These are phyloP conservation scores for Crypturellus undulatus DNA, from an alignment of 2,113 vertebrate genomes.

Conservation along the genomic window DNA sequence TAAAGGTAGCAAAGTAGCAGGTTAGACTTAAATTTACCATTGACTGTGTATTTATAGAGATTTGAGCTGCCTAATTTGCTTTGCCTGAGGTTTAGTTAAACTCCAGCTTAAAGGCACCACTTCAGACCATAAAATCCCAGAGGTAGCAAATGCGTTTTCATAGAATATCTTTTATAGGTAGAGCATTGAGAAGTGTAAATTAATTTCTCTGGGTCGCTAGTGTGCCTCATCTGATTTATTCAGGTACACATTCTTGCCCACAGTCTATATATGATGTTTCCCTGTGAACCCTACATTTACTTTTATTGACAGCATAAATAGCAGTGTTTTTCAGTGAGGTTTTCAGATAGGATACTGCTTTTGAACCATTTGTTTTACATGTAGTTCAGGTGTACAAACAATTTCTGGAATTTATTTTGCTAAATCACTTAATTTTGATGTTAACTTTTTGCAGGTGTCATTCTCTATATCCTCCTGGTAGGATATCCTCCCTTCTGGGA, in stretches of 20 bases:
- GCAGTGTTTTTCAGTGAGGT: background rate
- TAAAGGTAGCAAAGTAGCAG: background rate
- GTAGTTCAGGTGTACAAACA: background rate
- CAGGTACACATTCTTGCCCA: rapidly evolving
- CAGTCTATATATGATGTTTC: background rate
- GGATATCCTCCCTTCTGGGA: conserved; percentile 99
- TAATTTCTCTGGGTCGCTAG: background rate
- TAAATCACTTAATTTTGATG: background rate
- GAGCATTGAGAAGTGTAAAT: background rate
- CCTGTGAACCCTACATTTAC: background rate
- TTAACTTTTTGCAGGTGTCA: conserved; percentile 85
- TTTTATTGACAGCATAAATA: background rate
- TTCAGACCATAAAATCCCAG: background rate
- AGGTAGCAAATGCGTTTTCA: background rate
- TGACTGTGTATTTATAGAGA: background rate
- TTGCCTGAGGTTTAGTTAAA: background rate
- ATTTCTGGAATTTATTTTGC: background rate
- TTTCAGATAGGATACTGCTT: background rate
- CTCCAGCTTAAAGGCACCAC: background rate
- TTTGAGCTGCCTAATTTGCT: background rate
- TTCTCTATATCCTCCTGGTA: conserved; percentile 97
- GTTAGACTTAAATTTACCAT: background rate
- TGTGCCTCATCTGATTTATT: background rate
- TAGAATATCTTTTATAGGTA: background rate
- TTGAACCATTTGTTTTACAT: background rate